phyloP scores from a whole-genome alignment of 2,797 vertebrate genomes.

The Hipposideros larvatus region DNA sequence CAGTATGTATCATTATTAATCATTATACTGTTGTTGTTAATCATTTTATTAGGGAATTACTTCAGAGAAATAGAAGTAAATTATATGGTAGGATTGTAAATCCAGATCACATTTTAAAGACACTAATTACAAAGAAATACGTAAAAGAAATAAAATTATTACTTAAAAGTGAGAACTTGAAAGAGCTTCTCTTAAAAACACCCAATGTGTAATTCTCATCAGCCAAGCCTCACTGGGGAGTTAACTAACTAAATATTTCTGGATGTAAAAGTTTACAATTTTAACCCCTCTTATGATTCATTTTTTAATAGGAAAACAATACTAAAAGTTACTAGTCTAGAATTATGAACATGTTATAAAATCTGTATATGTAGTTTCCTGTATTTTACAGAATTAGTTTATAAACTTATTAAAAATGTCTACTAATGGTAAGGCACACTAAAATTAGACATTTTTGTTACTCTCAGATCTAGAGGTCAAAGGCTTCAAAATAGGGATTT shows the following conservation, averaged over 20 bases:
- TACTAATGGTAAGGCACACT: background rate
- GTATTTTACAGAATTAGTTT: constrained; percentile 16
- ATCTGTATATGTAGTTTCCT: background rate
- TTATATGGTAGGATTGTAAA: background rate
- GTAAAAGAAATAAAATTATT: constrained; percentile 34
- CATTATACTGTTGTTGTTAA: background rate
- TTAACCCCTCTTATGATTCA: background rate
- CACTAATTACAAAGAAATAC: constrained; percentile 16
- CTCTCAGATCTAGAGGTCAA: background rate
- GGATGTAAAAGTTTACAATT: background rate
- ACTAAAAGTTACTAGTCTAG: background rate
- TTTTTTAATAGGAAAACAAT: background rate
- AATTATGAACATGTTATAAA: constrained; percentile 20
- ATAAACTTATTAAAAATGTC: background rate
- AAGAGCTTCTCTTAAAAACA: constrained; percentile 26
- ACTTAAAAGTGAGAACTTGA: constrained; percentile 45
- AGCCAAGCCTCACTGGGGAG: background rate
- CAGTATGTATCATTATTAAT: background rate
- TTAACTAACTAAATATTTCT: constrained; percentile 60
- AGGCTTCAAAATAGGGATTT: background rate
- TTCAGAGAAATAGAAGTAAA: constrained; percentile 15
- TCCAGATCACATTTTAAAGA: constrained; percentile 42
- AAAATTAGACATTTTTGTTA: constrained; percentile 6
- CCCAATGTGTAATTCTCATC: constrained; percentile 18
- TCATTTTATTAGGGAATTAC: constrained; percentile 30